Evolutionary conservation across 2,113 vertebrate genomes (phyloP).

Genomic region (Silurus asotus): DNA sequence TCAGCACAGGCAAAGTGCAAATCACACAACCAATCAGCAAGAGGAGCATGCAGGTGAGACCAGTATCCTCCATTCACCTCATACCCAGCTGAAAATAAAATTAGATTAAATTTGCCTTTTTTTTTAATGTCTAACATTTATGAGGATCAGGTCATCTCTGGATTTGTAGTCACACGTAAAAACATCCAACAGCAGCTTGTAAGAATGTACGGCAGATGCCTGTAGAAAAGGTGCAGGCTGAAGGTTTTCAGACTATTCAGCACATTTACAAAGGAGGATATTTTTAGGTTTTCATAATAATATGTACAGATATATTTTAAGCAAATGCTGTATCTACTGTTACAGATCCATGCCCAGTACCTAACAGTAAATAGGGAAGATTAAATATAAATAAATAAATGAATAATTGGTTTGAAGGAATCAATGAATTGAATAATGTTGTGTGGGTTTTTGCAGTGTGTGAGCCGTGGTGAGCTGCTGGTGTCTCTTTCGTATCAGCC

Average conservation of each 20-base stretch:
- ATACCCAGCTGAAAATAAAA: neutral
- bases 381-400: neutral
- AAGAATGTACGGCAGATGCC: neutral
- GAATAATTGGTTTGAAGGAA: neutral
- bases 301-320: neutral
- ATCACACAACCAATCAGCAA: conserved; percentile 90
- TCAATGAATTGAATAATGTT: neutral
- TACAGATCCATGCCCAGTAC: neutral
- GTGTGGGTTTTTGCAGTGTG: conserved; percentile 71
- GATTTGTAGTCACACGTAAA: neutral
- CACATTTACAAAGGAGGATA: neutral
- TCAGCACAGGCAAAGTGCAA: conserved; percentile 90
- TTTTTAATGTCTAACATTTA: neutral
- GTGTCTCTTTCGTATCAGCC: conserved; percentile 95
- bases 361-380: neutral
- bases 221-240: neutral
- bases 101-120: neutral
- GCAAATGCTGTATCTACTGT: neutral
- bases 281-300: neutral
- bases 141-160: neutral
- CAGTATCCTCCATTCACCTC: neutral
- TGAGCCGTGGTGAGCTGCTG: conserved; percentile 89
- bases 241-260: neutral
- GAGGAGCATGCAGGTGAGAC: conserved; percentile 88
- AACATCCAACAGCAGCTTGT: neutral